phyloP scores from a whole-genome alignment of 1,140 invertebrate genomes.

The Anastatus disparis region DNA sequence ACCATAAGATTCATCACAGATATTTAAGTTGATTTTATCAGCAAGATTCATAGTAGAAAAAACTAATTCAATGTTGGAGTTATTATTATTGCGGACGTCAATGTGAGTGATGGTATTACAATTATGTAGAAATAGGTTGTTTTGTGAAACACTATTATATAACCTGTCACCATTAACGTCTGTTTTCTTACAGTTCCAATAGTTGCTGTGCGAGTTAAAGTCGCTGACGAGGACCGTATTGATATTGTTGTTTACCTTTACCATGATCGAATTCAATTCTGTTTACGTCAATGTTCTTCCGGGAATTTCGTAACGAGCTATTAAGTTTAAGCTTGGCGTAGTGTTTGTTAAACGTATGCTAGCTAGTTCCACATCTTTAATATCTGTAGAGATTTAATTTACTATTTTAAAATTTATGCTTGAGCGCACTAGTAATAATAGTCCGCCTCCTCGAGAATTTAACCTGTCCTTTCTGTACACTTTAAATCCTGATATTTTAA shows the following conservation, averaged over 20 bases:
- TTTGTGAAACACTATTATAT: neutral
- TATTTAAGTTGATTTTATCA: too few relatives aligned
- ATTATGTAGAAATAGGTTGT: slow-evolving; percentile 1
- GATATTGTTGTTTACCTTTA: neutral
- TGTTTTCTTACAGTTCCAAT: too few relatives aligned
- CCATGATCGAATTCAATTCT: neutral
- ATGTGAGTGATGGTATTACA: neutral
- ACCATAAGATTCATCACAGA: slow-evolving; percentile 46
- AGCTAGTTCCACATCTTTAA: neutral
- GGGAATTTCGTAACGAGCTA: neutral
- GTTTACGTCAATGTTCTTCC: neutral
- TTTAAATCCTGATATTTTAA: too few relatives aligned
- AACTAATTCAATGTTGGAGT: too few relatives aligned
- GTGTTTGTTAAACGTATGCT: neutral
- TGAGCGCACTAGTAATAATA: neutral
- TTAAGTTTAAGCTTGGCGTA: neutral
- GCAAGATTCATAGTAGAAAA: slow-evolving; percentile 43
- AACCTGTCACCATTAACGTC: too few relatives aligned
- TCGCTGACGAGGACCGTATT: neutral
- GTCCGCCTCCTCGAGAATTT: too few relatives aligned
- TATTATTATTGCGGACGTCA: too few relatives aligned
- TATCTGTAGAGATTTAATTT: neutral
- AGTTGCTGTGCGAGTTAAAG: too few relatives aligned
- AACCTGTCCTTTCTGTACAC: too few relatives aligned
- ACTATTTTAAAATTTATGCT: neutral